phyloP scores from a whole-genome alignment of 2,113 vertebrate species.

The Melospiza georgiana region DNA sequence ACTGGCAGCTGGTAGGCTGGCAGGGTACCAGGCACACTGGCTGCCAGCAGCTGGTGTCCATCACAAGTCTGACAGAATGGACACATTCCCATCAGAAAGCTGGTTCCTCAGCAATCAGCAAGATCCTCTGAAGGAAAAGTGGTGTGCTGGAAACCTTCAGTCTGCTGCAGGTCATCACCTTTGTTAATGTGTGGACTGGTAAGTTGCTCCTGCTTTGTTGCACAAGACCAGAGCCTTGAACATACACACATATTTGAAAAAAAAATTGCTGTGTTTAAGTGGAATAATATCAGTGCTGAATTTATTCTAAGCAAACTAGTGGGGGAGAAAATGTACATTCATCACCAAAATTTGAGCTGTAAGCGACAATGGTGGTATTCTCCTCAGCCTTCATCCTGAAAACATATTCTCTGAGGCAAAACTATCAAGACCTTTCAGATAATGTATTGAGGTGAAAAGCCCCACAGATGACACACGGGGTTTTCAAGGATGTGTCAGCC shows the following conservation, averaged over 20 bases:
- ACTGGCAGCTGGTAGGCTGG: not conserved
- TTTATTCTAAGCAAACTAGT: not conserved
- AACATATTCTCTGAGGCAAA: not conserved
- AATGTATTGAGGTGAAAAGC: not conserved
- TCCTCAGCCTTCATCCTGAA: not conserved
- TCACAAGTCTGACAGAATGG: not conserved
- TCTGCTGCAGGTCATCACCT: not conserved
- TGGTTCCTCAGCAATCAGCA: not conserved
- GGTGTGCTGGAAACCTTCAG: not conserved
- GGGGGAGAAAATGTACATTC: rapidly evolving
- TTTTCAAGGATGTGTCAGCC: not conserved
- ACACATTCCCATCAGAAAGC: not conserved
- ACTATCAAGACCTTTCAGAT: not conserved
- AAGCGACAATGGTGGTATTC: not conserved
- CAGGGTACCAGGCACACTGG: not conserved
- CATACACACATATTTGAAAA: not conserved
- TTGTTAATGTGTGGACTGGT: too few relatives aligned
- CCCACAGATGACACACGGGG: rapidly evolving
- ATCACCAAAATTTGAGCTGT: not conserved
- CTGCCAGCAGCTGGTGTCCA: not conserved
- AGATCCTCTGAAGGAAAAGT: not conserved
- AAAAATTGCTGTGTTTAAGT: not conserved
- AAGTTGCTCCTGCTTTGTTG: not conserved
- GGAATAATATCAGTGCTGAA: not conserved
- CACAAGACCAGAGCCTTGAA: not conserved